These are phyloP conservation scores for Drosophila bifasciata DNA, from an alignment of 1,140 invertebrate species.

Conservation along the genomic window DNA sequence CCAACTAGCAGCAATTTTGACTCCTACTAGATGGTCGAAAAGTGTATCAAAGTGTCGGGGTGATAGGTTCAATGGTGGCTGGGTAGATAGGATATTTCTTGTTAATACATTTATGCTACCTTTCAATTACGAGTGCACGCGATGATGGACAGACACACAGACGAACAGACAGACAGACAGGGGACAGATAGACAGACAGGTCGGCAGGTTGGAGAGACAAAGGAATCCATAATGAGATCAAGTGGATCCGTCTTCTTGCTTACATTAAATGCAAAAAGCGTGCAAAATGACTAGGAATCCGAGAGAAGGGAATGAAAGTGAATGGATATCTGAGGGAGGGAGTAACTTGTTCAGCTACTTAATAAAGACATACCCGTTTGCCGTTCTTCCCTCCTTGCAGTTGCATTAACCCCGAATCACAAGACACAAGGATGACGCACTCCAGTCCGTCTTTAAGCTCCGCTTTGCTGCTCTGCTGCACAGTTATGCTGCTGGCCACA, in stretches of 20 bases:
- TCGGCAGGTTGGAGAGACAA: conserved; percentile 57
- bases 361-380: conserved; percentile 60
- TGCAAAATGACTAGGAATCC: conserved; percentile 73
- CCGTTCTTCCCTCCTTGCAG: conserved; percentile 34
- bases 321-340: conserved; percentile 26
- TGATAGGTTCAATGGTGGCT: not conserved
- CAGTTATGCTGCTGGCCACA: conserved; percentile 50
- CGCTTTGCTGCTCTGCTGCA: conserved; percentile 41
- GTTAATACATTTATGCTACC: conserved; percentile 56
- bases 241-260: conserved; percentile 70
- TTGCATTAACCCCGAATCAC: conserved; percentile 18
- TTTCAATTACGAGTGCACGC: conserved; percentile 41
- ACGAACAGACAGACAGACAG: not conserved
- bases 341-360: conserved; percentile 45
- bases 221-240: conserved; percentile 68
- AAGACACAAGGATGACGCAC: conserved; percentile 23
- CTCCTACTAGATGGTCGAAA: not conserved
- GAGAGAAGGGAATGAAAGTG: conserved; percentile 67
- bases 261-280: conserved; percentile 62
- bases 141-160: conserved; percentile 49
- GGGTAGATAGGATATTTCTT: not conserved
- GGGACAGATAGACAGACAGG: conserved; percentile 48
- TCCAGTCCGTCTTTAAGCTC: conserved; percentile 2
- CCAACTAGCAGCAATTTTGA: no score
- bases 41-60: conserved; percentile 8